Percentiles rank a stretch among this genome's conserved stretches.
phyloP scores from a whole-genome alignment of 2,113 vertebrate genomes.

The Heterocephalus glaber region DNA sequence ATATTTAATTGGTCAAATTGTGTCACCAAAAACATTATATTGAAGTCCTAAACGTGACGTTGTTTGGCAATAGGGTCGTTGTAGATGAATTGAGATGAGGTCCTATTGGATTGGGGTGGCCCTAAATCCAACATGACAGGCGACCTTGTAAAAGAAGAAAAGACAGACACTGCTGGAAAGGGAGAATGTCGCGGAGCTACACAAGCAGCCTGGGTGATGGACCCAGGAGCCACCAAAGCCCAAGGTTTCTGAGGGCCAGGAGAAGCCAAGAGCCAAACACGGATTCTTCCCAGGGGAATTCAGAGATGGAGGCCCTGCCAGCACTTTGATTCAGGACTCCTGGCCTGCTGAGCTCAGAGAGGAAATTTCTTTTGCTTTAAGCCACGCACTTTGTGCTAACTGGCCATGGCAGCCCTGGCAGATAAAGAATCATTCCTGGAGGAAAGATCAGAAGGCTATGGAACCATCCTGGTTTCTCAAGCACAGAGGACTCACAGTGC shows the following conservation, averaged over 20 bases:
- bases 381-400: fast-evolving
- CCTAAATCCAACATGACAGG: not conserved
- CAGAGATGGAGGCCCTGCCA: not conserved
- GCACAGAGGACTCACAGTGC: not conserved
- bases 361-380: not conserved
- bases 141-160: not conserved
- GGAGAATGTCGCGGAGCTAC: fast-evolving
- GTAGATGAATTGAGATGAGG: not conserved
- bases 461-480: not conserved
- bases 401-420: not conserved
- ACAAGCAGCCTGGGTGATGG: not conserved
- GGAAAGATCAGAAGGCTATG: not conserved
- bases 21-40: not conserved
- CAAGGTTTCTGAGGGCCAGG: fast-evolving
- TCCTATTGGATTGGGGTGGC: not conserved
- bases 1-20: fast-evolving
- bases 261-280: not conserved
- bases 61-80: not conserved
- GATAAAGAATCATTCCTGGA: fast-evolving
- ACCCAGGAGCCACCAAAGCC: fast-evolving
- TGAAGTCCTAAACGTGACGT: not conserved
- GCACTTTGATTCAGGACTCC: not conserved
- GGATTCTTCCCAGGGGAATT: not conserved
- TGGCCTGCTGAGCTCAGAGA: not conserved
- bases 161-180: fast-evolving